Evolutionary conservation across 2,797 vertebrate genomes (phyloP).

Genomic region (Nothura maculosa): DNA sequence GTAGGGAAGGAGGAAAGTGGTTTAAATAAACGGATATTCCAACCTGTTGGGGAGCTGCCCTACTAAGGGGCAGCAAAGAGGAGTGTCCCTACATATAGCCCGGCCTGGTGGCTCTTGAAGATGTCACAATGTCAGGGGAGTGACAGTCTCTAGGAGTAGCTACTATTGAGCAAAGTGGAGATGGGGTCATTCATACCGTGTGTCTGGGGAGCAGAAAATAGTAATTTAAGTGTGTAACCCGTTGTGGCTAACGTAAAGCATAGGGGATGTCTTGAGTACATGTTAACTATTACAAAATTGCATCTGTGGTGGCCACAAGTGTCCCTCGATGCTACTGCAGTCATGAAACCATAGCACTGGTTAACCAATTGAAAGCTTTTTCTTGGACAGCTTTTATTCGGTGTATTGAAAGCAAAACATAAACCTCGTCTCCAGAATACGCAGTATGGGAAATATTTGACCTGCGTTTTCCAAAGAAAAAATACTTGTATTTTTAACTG

Average conservation of each 20-base stretch:
- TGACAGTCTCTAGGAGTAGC: not conserved
- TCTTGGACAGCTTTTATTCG: not conserved
- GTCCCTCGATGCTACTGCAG: not conserved
- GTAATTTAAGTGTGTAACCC: not conserved
- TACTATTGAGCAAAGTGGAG: fast-evolving
- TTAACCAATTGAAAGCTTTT: not conserved
- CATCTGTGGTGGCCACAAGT: not conserved
- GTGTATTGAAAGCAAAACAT: not conserved
- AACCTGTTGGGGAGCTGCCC: fast-evolving
- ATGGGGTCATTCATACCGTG: fast-evolving
- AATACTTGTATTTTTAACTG: not conserved
- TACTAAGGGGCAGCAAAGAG: not conserved
- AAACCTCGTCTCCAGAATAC: not conserved
- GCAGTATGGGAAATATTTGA: not conserved
- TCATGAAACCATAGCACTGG: not conserved
- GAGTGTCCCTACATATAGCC: not conserved
- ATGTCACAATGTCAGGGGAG: fast-evolving
- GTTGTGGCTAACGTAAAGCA: not conserved
- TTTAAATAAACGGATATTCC: not conserved
- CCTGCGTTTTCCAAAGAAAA: not conserved
- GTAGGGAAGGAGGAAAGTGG: not conserved
- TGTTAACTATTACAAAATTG: not conserved
- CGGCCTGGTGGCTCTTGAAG: not conserved
- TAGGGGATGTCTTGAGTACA: not conserved
- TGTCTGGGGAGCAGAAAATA: not conserved